These are phyloP conservation scores for Choloepus hoffmanni DNA, from an alignment of 2,113 vertebrate species.

Conservation along the genomic window DNA sequence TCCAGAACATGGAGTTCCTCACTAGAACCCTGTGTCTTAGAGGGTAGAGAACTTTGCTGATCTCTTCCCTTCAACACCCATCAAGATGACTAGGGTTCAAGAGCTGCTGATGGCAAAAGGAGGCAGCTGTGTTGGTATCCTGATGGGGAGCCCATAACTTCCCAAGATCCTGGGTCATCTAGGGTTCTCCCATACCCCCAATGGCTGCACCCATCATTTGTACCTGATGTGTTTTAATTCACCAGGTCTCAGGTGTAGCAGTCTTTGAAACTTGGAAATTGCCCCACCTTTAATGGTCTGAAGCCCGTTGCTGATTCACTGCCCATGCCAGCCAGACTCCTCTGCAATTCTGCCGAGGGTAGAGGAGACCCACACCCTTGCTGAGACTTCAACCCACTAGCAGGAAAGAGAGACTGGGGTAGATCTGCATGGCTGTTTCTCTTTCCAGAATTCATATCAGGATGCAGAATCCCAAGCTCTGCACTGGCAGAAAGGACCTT, in stretches of 20 bases:
- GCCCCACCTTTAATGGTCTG: not conserved
- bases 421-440: rapidly evolving
- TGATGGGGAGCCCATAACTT: not conserved
- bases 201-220: not conserved
- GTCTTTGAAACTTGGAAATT: not conserved
- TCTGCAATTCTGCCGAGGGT: not conserved
- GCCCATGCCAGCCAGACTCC: not conserved
- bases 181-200: not conserved
- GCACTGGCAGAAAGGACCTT: not conserved
- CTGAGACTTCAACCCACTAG: not conserved
- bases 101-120: not conserved
- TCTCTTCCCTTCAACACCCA: not conserved
- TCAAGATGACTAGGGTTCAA: not conserved
- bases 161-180: not conserved
- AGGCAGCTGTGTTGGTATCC: not conserved
- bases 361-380: rapidly evolving
- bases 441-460: not conserved
- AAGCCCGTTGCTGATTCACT: not conserved
- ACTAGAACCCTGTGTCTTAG: not conserved
- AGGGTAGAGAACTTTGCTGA: not conserved
- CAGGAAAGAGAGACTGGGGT: not conserved
- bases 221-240: not conserved
- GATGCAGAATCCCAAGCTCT: not conserved
- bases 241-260: not conserved
- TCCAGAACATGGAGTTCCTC: not conserved